These are phyloP conservation scores for Tretioscincus oriximinensis DNA, from an alignment of 2,113 vertebrate genomes.

Conservation along the genomic window DNA sequence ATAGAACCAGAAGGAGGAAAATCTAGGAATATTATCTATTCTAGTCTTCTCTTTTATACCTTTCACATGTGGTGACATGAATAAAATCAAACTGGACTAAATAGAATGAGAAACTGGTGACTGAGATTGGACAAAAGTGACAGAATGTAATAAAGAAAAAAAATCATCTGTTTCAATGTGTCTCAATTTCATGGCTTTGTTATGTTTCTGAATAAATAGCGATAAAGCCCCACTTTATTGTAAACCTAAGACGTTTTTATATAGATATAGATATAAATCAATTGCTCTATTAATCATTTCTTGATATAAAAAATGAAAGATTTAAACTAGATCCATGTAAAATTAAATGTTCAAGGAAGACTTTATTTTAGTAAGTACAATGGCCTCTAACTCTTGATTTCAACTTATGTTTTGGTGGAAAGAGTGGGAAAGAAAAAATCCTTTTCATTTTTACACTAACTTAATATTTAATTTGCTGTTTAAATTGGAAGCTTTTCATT, in stretches of 20 bases:
- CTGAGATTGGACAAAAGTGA: not conserved
- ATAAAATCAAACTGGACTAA: not conserved
- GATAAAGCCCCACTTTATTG: not conserved
- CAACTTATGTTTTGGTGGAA: not conserved
- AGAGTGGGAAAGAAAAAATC: too few relatives aligned
- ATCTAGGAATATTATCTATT: not conserved
- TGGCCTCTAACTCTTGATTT: not conserved
- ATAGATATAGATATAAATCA: too few relatives aligned
- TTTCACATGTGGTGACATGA: not conserved
- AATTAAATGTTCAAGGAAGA: too few relatives aligned
- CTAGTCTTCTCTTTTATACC: not conserved
- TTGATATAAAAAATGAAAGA: too few relatives aligned
- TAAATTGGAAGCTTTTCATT: too few relatives aligned
- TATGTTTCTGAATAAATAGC: not conserved
- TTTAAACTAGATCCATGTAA: too few relatives aligned
- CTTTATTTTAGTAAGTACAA: too few relatives aligned
- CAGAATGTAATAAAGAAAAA: not conserved
- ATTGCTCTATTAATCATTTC: too few relatives aligned
- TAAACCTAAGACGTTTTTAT: too few relatives aligned
- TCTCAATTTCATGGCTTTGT: not conserved
- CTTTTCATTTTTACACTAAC: too few relatives aligned
- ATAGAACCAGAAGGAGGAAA: not conserved
- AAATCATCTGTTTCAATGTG: not conserved
- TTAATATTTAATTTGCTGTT: too few relatives aligned
- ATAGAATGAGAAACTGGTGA: not conserved